A percentile compares a stretch with the other conserved stretches of the same genome.
Conservation (phyloP, 2,113 vertebrate species). For the Anser brachyrhynchus region DNA sequence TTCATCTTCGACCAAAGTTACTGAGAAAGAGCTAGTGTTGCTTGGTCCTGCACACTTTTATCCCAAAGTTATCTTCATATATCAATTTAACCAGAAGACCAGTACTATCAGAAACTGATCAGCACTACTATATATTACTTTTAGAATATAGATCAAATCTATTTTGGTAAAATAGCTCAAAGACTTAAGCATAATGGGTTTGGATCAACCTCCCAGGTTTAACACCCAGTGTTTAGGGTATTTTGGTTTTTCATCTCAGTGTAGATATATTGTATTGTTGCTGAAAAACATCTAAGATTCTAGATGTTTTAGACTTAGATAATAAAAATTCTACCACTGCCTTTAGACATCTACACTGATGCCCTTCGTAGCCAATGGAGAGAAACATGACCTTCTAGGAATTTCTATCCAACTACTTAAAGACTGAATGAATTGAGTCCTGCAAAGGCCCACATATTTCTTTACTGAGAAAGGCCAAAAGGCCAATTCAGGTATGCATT, state of each 20-base stretch:
- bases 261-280: not conserved
- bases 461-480: not conserved
- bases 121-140: not conserved
- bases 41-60: not conserved
- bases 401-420: not conserved
- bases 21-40: not conserved
- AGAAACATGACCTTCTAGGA: not conserved
- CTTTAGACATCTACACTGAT: not conserved
- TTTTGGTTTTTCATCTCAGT: not conserved
- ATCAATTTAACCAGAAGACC: not conserved
- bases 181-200: not conserved
- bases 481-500: not conserved
- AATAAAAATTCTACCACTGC: not conserved
- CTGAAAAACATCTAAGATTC: not conserved
- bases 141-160: not conserved
- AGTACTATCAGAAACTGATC: not conserved
- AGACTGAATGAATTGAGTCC: not conserved
- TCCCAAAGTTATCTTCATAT: not conserved
- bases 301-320: not conserved
- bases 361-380: not conserved
- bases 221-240: not conserved
- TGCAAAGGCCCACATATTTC: not conserved
- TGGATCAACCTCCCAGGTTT: not conserved
- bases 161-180: not conserved
- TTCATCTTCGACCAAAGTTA: not conserved